A percentile compares a stretch with the other conserved stretches of the same genome.
Conservation (phyloP, 2,113 vertebrate genomes). For the Pseudorectes ferrugineus region DNA sequence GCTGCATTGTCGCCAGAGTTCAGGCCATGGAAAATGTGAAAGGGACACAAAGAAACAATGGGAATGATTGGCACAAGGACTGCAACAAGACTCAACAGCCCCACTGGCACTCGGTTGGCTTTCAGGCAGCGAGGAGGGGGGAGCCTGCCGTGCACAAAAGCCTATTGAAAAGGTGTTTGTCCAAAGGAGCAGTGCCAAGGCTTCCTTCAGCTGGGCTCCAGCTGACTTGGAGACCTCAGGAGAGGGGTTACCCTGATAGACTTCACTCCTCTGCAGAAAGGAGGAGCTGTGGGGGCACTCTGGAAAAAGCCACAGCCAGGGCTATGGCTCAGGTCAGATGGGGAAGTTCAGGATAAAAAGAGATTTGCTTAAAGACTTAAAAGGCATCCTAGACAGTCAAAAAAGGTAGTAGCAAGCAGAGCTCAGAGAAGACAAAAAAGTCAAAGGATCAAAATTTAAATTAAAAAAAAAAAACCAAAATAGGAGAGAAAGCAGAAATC, state of each 20-base stretch:
- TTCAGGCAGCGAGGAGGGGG: constrained; percentile 18
- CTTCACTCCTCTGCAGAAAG: not conserved
- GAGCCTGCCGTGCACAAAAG: constrained; percentile 45
- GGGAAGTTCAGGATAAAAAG: not conserved
- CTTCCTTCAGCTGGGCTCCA: not conserved
- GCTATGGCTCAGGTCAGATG: not conserved
- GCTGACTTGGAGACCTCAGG: constrained; percentile 3
- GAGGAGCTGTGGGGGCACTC: not conserved
- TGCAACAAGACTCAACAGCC: constrained; percentile 20
- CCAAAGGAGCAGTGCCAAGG: not conserved
- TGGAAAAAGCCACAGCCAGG: not conserved
- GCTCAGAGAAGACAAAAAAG: not conserved
- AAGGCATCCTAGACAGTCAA: not conserved
- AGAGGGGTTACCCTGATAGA: not conserved
- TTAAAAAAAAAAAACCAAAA: not conserved
- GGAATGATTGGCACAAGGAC: constrained; percentile 38
- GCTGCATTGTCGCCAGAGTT: constrained; percentile 53
- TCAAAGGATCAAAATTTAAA: not conserved
- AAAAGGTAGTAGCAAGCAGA: not conserved
- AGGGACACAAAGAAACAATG: constrained; percentile 44
- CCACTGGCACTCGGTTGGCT: constrained; percentile 5
- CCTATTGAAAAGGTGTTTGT: constrained; percentile 60
- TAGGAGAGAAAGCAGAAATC: not conserved
- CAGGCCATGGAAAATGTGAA: constrained; percentile 39
- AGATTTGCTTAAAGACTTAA: not conserved